These are phyloP conservation scores for Amphimallon solstitiale DNA, from an alignment of 2,888 invertebrate genomes.

Conservation along the genomic window DNA sequence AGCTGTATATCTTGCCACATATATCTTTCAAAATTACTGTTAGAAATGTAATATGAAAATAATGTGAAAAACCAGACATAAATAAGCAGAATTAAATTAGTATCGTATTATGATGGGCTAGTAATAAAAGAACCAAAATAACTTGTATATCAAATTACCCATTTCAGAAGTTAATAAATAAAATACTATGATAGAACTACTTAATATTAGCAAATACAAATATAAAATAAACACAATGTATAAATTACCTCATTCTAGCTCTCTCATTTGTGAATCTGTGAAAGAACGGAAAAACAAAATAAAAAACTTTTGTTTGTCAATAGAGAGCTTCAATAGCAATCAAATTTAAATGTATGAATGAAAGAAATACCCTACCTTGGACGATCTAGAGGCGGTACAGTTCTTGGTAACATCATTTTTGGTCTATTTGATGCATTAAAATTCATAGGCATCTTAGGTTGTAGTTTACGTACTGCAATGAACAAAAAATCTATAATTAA, in stretches of 20 bases:
- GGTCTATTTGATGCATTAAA: conserved; percentile 50
- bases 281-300: conserved; percentile 43
- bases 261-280: conserved; percentile 51
- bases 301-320: conserved; percentile 20
- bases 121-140: neutral
- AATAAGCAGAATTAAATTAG: neutral
- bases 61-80: no score
- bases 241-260: conserved; percentile 44
- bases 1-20: no score
- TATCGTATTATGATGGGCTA: neutral
- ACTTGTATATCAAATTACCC: neutral
- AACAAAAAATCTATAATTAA: conserved; percentile 15
- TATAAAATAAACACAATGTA: conserved; percentile 20
- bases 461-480: conserved; percentile 34
- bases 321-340: neutral
- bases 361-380: conserved; percentile 23
- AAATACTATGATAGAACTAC: neutral
- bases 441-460: conserved; percentile 33
- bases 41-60: no score
- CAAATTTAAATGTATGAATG: neutral
- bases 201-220: neutral
- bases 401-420: conserved; percentile 60
- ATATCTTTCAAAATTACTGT: no score
- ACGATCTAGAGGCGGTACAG: conserved; percentile 38
- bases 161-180: neutral